A percentile compares a stretch with the other conserved stretches of the same genome.
phyloP scores from a whole-genome alignment of 2,888 invertebrate species.

The Scaptomyza tumidula region DNA sequence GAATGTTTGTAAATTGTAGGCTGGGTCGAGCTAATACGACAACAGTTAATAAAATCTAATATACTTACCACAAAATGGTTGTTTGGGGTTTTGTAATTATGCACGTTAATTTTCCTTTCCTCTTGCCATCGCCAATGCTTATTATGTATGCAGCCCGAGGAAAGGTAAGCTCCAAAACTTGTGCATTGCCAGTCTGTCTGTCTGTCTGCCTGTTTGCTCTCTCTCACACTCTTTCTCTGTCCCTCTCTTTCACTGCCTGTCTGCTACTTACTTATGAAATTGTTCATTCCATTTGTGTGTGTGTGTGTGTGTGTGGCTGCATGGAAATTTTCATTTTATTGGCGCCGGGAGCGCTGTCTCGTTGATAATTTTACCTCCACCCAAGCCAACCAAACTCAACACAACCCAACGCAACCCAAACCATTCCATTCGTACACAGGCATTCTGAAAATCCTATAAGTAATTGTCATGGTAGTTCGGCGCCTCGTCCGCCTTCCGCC shows the following conservation, averaged over 20 bases:
- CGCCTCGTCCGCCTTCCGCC: constrained; percentile 31
- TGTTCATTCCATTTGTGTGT: constrained; percentile 66
- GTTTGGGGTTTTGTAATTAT: constrained; percentile 79
- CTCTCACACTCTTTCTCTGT: constrained; percentile 1
- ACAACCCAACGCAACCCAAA: constrained; percentile 8
- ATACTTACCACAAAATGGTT: constrained; percentile 77
- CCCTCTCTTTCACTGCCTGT: background rate
- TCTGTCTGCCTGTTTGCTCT: constrained; percentile 8
- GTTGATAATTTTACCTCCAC: constrained; percentile 34
- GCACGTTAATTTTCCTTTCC: constrained; percentile 68
- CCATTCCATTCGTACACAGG: constrained; percentile 28
- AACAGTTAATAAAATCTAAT: constrained; percentile 78
- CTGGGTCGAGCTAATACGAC: constrained; percentile 42
- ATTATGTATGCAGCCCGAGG: constrained; percentile 67
- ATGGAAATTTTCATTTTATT: constrained; percentile 80
- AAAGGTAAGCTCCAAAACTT: constrained; percentile 51
- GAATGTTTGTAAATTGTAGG: constrained; percentile 4
- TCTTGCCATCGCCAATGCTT: constrained; percentile 41
- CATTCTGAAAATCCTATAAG: constrained; percentile 77
- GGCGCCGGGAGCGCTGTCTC: constrained; percentile 76
- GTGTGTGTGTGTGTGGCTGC: constrained; percentile 56
- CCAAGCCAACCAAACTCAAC: too few relatives aligned
- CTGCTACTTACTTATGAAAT: constrained; percentile 56
- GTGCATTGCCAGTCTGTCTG: constrained; percentile 17
- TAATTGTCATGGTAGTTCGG: constrained; percentile 73